phyloP scores from a whole-genome alignment of 30 jellyfish, hydroid and myxozoan species.

The Turritopsis rubra region DNA sequence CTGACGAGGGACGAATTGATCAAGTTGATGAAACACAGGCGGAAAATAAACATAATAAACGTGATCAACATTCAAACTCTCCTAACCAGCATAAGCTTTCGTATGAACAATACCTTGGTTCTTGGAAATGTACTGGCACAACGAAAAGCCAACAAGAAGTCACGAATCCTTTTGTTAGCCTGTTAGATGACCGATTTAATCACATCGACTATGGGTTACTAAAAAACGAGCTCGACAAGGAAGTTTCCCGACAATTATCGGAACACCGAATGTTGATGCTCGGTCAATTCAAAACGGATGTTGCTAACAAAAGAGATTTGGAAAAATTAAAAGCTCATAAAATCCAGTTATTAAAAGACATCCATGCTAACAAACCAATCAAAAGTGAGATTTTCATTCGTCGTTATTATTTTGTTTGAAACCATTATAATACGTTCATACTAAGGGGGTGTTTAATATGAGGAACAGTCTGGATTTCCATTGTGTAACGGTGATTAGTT shows the following conservation, averaged over 20 bases:
- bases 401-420: too few species aligned
- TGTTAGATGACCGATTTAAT: not conserved
- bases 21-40: not conserved
- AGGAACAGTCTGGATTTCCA: too few species aligned
- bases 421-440: too few species aligned
- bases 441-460: too few species aligned
- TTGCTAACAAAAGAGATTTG: not conserved
- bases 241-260: slow-evolving; percentile 17
- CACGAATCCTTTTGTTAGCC: not conserved
- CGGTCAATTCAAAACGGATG: slow-evolving; percentile 19
- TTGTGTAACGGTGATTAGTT: too few species aligned
- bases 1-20: not conserved
- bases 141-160: not conserved
- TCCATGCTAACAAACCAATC: not conserved
- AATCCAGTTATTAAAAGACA: slow-evolving; percentile 6
- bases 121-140: not conserved
- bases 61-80: not conserved
- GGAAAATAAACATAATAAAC: not conserved
- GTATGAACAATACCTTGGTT: not conserved
- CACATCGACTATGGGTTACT: not conserved
- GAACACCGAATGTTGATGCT: slow-evolving; percentile 17
- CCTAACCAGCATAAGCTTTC: not conserved
- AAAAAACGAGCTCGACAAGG: not conserved
- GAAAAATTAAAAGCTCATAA: slow-evolving; percentile 8
- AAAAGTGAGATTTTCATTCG: not conserved